Base-by-base conservation (phyloP, 1,140 invertebrate genomes). In the Triops cancriformis region DNA sequence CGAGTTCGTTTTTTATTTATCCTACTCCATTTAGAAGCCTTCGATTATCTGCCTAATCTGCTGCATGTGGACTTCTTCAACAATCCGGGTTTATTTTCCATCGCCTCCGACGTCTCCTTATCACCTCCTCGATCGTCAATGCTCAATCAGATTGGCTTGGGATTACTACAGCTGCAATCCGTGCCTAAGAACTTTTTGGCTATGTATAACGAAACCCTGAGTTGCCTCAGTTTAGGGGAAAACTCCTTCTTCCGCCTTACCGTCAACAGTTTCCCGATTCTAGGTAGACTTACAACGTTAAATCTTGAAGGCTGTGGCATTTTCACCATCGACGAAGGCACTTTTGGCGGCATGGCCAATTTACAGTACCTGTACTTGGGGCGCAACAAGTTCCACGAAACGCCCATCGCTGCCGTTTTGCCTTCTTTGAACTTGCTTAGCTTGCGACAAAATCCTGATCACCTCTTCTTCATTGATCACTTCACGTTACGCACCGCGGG, bases 41-140 rank as follows among this genome's bases (percentile, higher is more conserved):
- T 79, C 23, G 41, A 45, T 12, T 73, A 75, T 11, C 28, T 79
- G 41, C 28, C 43, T 18, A 64, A 64, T 23, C 42, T 79, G 41
- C 26, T 28, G 26, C 78, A 79, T 73, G 78, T 79, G 10, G 78
- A 79, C 72, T 76, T 79, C 31, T 79, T 78, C 75, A 73, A 79
- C 75, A 79, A 79, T 73, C 78, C 78, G 1, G 75, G 75, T 2
- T 73, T 79, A 26, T 18, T n/a, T 18, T 73, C 51, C n/a, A 3
- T 79, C 4, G 31, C 73, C 26, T 23, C 41, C 9, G 26, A 43
- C 1, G 26, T 12, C 18, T 76, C 42, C 75, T 76, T 76, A 41
- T 27, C 26, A 41, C 18, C 28, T 7, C 45, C 42, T 9, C 26
- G 41, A 7, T 43, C 41, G 4, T n/a, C 51, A 7, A 37, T 79